Percentiles rank a stretch among this genome's conserved stretches.
These are phyloP conservation scores for Stegostoma tigrinum DNA, from an alignment of 2,113 vertebrate genomes.

Conservation along the genomic window DNA sequence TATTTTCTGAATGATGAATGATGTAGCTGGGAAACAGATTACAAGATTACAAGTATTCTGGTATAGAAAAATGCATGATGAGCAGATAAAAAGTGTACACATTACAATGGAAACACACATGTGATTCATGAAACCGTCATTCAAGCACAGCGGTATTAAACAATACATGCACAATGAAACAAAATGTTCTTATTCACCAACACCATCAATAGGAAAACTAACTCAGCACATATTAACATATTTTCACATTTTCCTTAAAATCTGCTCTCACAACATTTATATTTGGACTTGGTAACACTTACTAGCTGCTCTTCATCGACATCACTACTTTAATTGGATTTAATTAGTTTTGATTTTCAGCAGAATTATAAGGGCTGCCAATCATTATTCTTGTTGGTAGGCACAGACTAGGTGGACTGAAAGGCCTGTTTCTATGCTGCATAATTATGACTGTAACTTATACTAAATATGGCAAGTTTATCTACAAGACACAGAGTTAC, in stretches of 20 bases:
- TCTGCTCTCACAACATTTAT: background rate
- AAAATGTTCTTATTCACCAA: background rate
- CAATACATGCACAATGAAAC: constrained; percentile 1
- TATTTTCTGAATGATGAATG: background rate
- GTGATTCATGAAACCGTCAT: background rate
- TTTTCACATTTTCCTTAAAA: background rate
- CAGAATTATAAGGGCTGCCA: background rate
- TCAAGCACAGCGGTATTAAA: background rate
- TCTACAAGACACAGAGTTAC: background rate
- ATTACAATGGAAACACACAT: background rate
- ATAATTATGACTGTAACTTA: background rate
- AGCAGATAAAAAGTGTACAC: background rate
- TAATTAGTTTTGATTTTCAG: background rate
- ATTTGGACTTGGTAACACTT: background rate
- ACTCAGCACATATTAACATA: background rate
- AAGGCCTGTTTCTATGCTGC: too few relatives aligned
- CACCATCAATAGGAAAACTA: background rate
- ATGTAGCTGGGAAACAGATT: constrained; percentile 13
- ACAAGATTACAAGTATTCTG: background rate
- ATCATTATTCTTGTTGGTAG: background rate
- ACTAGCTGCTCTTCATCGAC: background rate
- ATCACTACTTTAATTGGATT: background rate
- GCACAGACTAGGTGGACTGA: too few relatives aligned
- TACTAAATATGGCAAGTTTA: background rate
- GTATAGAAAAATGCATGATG: background rate